A percentile compares a stretch with the other conserved stretches of the same genome.
Conservation (phyloP, 2,113 vertebrate species). For the Leucoraja erinaceus region DNA sequence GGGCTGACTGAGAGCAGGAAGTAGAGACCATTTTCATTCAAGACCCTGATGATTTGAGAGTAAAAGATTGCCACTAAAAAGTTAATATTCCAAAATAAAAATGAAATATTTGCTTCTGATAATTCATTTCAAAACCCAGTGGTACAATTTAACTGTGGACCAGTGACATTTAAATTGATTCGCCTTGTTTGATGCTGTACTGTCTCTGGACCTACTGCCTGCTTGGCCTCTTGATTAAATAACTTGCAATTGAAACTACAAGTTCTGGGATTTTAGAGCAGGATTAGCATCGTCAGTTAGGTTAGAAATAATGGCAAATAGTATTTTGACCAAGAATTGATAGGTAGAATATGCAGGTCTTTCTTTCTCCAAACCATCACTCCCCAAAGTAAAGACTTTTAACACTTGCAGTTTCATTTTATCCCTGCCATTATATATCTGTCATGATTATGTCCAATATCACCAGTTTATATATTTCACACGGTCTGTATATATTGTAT, state of each 20-base stretch:
- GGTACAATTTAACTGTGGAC: background rate
- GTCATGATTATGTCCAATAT: background rate
- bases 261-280: background rate
- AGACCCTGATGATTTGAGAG: background rate
- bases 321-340: background rate
- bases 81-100: background rate
- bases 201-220: background rate
- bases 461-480: background rate
- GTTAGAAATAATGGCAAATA: background rate
- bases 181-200: background rate
- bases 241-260: background rate
- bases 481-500: background rate
- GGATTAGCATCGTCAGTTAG: background rate
- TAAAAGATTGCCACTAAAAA: background rate
- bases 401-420: background rate
- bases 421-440: background rate
- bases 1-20: background rate
- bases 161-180: background rate
- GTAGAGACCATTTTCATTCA: background rate
- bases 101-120: background rate
- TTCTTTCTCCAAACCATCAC: background rate
- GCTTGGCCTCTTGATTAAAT: background rate
- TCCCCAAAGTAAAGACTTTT: background rate
- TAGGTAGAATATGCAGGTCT: background rate
- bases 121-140: background rate